Evolutionary conservation across 2,113 vertebrate genomes (phyloP), one percentile per base, ranked within the genome.

Genomic region (Mola mola): DNA sequence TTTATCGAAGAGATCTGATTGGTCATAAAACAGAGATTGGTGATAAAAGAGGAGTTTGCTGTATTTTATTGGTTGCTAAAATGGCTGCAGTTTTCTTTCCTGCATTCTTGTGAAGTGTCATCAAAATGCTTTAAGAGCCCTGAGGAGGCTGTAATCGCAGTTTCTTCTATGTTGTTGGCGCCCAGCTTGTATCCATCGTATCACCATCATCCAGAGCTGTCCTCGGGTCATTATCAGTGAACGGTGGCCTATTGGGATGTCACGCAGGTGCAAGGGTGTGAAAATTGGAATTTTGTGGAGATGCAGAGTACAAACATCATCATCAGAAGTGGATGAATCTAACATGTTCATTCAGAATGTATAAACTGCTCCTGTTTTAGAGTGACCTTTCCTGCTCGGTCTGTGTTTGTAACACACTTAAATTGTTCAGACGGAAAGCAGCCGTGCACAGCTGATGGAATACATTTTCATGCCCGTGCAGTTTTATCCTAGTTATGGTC

Each of bases 91-190:
- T 33, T 13, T 10, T 13, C 33, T 15, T 13, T 13, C 33, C 41
- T 66, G 75, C n/a, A n/a, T n/a, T n/a, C n/a, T n/a, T n/a, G n/a
- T n/a, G n/a, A n/a, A n/a, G n/a, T n/a, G n/a, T n/a, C n/a, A n/a
- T n/a, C n/a, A n/a, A n/a, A 72, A 84, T 25, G 51, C 55, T 31
- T 2, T 43, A 51, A 55, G 52, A 72, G 64, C 61, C 64, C 66
- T 36, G 38, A 75, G 26, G 61, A 77, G 31, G 63, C 50, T 43
- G 44, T 71, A 78, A 74, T 78, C 34, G 49, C 43, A 9, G 66
- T 46, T 73, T n/a, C n/a, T n/a, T n/a, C n/a, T n/a, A n/a, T n/a
- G 75, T 61, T 51, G 75, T 76, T 57, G 55, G 66, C 75, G 51
- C 64, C 84, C 66, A 55, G 56, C 72, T 50, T 63, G 38, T 52